Evolutionary conservation across 1,140 invertebrate species (phyloP), one percentile per base, ranked within the genome.

Genomic region (Drosophila neocordata): DNA sequence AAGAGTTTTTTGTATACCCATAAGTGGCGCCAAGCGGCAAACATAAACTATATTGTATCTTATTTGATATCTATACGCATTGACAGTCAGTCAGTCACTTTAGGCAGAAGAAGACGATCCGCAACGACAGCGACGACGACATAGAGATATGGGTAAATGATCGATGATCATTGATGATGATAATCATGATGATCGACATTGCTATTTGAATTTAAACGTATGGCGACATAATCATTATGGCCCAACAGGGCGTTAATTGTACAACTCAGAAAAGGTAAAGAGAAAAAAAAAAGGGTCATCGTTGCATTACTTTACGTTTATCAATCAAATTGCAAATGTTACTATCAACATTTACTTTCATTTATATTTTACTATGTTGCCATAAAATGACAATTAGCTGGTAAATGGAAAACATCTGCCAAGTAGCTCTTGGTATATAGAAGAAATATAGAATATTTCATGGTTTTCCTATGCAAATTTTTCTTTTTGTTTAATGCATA

Each of bases 381-480:
- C 57, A 61, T 69, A 72, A 22, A 69, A 77, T 24, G 77, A 61
- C 74, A 81, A 87, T 87, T 80, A 78, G 77, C 51, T 35, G 22
- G 51, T 68, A 53, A 59, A 72, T 69, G 59, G 65, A 73, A 69
- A 79, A 76, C 83, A 88, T 88, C 83, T 88, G 83, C 44, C 57
- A 64, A 24, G n/a, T n/a, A 75, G 64, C 22, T 24, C n/a, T 67
- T 61, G 48, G n/a, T 48, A 66, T n/a, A 55, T 2, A 24, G 4
- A 24, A 31, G 27, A 31, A 6, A 31, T 2, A 24, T 24, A 34
- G 44, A 59, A 76, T 83, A 44, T 53, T 82, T 88, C 83, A 88
- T 88, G 79, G 84, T 77, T 77, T 89, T 88, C 38, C 83, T 88
- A 88, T 88, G 83, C 83, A 83, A 88, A 89, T 88, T 79, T 31